Evolutionary conservation across 2,888 invertebrate species (phyloP), one percentile per base, ranked within the genome.

Genomic region (Aphodius granarius): DNA sequence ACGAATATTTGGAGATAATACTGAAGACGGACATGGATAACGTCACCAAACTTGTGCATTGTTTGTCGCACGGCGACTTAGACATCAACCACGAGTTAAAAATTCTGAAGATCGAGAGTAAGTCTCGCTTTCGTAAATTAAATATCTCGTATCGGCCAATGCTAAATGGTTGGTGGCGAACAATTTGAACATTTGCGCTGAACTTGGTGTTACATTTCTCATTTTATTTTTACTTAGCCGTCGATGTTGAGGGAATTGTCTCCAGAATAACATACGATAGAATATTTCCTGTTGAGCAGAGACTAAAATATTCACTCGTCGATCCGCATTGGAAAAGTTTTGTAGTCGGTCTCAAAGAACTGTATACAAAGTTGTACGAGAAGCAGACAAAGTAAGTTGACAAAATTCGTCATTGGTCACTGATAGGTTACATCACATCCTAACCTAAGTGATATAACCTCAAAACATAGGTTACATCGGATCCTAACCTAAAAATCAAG

Each of bases 91-190:
- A 94, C 86, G 92, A 92, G 82, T 88, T 95, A 81, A 91, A 93
- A 81, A 89, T 95, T 77, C 89, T 93, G 75, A 91, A 94, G 84
- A 91, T 95, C 85, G 93, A 95, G 89, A 94, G 95, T 95, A 89
- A 90, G 92, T 89, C 77, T 65, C 20, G 17, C 17, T 72, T 43
- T 71, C 3, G 21, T 66, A 23, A 74, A 13, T 19, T 16, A 20
- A 66, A 13, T 19, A 23, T 3, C 6, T 22, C 5, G 5, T 71
- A 22, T 21, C n/a, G 17, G 19, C 18, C 66, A 20, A 15, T 66
- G 16, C 20, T 74, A 22, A 66, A 43, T 23, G 68, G 21, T 63
- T 66, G 21, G 16, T n/a, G n/a, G n/a, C n/a, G n/a, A n/a, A n/a
- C n/a, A n/a, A n/a, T n/a, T n/a, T n/a, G n/a, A n/a, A n/a, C n/a